Evolutionary conservation across 1,140 invertebrate species (phyloP).

Genomic region (Paraescarpia echinospica): DNA sequence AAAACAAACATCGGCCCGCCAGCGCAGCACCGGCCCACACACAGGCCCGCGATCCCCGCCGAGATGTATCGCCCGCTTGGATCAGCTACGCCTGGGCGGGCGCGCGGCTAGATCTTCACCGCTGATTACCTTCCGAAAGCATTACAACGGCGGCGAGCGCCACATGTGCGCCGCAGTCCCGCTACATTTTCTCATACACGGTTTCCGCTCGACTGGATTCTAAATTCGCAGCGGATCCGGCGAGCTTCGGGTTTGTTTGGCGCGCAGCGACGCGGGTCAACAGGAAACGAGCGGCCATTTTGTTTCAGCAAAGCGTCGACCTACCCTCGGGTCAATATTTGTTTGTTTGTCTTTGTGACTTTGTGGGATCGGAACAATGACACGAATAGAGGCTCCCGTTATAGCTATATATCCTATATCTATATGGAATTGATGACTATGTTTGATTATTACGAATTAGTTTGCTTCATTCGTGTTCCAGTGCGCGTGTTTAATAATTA

Average conservation of each 20-base stretch:
- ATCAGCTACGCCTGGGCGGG: constrained; percentile 2
- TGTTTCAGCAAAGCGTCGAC: not conserved
- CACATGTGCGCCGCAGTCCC: not conserved
- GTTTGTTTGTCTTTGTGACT: not conserved
- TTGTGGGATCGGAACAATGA: not conserved
- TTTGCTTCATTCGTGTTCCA: not conserved
- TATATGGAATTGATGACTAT: too few species aligned
- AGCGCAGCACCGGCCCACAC: not conserved
- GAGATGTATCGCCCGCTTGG: not conserved
- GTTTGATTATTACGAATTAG: not conserved
- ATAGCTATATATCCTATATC: not conserved
- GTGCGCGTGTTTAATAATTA: not conserved
- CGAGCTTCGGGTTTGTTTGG: not conserved
- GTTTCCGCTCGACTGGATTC: not conserved
- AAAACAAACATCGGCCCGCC: not conserved
- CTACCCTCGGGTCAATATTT: not conserved
- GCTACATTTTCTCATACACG: not conserved
- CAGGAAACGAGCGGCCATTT: not conserved
- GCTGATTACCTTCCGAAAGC: not conserved
- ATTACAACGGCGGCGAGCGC: not conserved
- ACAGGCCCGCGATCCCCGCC: not conserved
- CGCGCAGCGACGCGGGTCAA: not conserved
- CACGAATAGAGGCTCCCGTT: not conserved
- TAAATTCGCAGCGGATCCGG: not conserved
- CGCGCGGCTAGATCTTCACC: not conserved